Evolutionary conservation across 2,797 vertebrate species (phyloP).

Genomic region (Todus mexicanus): DNA sequence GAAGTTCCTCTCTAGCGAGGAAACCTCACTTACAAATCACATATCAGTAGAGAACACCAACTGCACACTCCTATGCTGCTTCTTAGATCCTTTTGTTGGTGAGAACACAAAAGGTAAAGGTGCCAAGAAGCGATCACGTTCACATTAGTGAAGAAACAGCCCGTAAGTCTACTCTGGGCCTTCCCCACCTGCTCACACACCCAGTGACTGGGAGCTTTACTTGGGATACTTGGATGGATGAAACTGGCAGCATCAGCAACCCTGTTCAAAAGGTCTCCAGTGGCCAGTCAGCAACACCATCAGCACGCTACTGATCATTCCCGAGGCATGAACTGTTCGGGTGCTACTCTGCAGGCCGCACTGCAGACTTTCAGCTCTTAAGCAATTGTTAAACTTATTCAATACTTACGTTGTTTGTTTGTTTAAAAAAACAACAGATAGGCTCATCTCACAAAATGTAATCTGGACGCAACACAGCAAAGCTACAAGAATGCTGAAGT

Average conservation of each 20-base stretch:
- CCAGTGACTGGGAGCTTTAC: not conserved
- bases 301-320: not conserved
- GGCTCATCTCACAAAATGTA: not conserved
- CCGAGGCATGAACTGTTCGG: not conserved
- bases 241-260: not conserved
- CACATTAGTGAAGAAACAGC: not conserved
- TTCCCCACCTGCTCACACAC: not conserved
- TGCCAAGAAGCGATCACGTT: not conserved
- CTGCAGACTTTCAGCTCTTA: not conserved
- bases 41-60: not conserved
- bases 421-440: not conserved
- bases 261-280: not conserved
- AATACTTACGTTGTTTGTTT: not conserved
- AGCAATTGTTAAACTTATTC: not conserved
- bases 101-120: not conserved
- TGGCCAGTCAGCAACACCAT: not conserved
- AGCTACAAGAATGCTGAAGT: slow-evolving; percentile 30
- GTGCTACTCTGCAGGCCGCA: not conserved
- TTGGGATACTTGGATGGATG: not conserved
- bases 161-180: not conserved
- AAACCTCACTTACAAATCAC: not conserved
- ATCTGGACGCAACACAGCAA: slow-evolving; percentile 4
- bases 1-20: not conserved
- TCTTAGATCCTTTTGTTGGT: not conserved
- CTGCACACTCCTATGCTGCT: not conserved